Evolutionary conservation across 2,797 vertebrate genomes (phyloP), one percentile per base, ranked within the genome.

Genomic region (Sebastes alutus): DNA sequence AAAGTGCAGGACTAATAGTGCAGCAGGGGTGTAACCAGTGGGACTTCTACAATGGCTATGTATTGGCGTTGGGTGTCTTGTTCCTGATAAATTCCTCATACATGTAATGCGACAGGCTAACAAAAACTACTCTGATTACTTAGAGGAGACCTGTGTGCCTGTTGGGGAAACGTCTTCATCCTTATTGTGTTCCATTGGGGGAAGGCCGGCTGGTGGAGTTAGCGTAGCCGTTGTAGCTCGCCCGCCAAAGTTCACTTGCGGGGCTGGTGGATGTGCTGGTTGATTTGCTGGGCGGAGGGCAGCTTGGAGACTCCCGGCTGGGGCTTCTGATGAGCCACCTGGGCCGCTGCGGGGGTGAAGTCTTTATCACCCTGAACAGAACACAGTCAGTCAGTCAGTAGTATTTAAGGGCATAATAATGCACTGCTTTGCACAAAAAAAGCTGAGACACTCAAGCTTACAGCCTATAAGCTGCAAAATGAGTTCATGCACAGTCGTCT

Each of bases 241-340:
- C 72, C 38, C 69, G 33, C 62, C 0, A 42, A 14, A 2, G 88
- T 87, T 99, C 97, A 99, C 95, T 99, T 99, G 96, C 98, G 98
- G 56, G 98, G 98, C 92, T 99, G 98, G 88, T 99, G 97, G 95
- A 99, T 99, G 79, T 98, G 96, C 92, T 97, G 98, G 72, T 97
- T 97, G 92, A 96, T 84, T 18, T 98, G 97, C 33, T 97, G 96
- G 0, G 90, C 70, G 2, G 93, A 72, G 49, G 96, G 93, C 72
- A 97, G 94, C 94, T 98, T 99, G 80, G 98, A 96, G 81, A 98
- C 96, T 35, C 97, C 93, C 59, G 98, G 97, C 81, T 97, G 97
- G 20, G 98, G 98, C 92, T 99, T 99, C 94, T 98, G 97, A 94
- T 99, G 98, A 79, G 98, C 98, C 88, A 99, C 98, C 95, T 99